Evolutionary conservation across 2,113 vertebrate species (phyloP).

Genomic region (Lanius ludovicianus): DNA sequence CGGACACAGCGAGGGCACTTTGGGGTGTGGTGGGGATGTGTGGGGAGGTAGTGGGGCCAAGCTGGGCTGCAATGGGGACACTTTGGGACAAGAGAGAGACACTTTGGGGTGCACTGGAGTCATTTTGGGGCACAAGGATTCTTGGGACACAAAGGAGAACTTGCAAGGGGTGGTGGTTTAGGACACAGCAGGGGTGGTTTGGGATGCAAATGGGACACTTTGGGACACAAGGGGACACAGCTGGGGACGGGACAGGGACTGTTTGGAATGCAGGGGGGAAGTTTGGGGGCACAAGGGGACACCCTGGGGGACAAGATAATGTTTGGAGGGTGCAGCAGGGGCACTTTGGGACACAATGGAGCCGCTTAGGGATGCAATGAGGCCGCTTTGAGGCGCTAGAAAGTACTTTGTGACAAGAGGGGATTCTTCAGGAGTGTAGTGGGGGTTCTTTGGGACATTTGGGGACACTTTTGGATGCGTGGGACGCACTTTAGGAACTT

Average conservation of each 20-base stretch:
- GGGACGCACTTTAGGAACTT: neutral
- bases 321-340: neutral
- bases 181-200: neutral
- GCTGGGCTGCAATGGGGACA: too few relatives aligned
- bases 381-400: neutral
- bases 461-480: too few relatives aligned
- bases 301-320: too few relatives aligned
- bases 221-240: neutral
- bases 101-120: neutral
- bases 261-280: neutral
- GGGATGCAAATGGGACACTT: neutral
- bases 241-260: neutral
- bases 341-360: neutral
- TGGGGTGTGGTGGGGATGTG: neutral
- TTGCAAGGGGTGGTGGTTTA: neutral
- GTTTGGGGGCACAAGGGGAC: too few relatives aligned
- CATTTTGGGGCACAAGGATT: neutral
- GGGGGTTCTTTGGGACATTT: neutral
- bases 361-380: rapidly evolving
- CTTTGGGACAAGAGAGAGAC: neutral
- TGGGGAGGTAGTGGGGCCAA: neutral
- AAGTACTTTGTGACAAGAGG: neutral
- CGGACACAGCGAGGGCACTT: neutral
- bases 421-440: neutral
- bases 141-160: neutral